A percentile compares a stretch with the other conserved stretches of the same genome.
phyloP scores from a whole-genome alignment of 1,140 invertebrate genomes.

The Euwallacea similis region DNA sequence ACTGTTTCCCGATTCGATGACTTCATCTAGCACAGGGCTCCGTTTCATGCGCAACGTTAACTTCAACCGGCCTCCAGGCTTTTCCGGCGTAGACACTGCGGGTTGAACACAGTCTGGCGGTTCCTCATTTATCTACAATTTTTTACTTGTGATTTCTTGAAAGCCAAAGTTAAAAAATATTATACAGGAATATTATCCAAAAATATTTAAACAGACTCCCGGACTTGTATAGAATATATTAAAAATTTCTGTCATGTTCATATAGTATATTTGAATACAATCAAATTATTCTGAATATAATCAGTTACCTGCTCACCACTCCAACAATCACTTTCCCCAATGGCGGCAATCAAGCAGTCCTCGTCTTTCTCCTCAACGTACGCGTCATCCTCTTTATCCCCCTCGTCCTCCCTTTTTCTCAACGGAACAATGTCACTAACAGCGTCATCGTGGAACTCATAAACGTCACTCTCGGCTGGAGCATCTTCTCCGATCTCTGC shows the following conservation, averaged over 20 bases:
- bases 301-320: neutral
- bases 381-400: neutral
- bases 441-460: slow-evolving; percentile 57
- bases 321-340: neutral
- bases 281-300: neutral
- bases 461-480: slow-evolving; percentile 50
- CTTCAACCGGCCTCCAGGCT: slow-evolving; percentile 67
- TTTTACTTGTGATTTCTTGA: neutral
- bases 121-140: slow-evolving; percentile 14
- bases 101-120: slow-evolving; percentile 40
- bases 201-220: too few relatives aligned
- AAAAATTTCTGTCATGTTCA: too few relatives aligned
- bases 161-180: too few relatives aligned
- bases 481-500: neutral
- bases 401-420: slow-evolving; percentile 37
- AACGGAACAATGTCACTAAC: slow-evolving; percentile 36
- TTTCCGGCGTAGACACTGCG: slow-evolving; percentile 48
- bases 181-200: too few relatives aligned
- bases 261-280: too few relatives aligned
- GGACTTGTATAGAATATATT: too few relatives aligned
- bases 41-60: slow-evolving; percentile 83
- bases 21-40: slow-evolving; percentile 81
- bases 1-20: slow-evolving; percentile 78
- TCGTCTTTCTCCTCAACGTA: neutral
- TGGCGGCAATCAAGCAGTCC: neutral